Base-by-base conservation (phyloP, 2,113 vertebrate species). In the Ia io region DNA sequence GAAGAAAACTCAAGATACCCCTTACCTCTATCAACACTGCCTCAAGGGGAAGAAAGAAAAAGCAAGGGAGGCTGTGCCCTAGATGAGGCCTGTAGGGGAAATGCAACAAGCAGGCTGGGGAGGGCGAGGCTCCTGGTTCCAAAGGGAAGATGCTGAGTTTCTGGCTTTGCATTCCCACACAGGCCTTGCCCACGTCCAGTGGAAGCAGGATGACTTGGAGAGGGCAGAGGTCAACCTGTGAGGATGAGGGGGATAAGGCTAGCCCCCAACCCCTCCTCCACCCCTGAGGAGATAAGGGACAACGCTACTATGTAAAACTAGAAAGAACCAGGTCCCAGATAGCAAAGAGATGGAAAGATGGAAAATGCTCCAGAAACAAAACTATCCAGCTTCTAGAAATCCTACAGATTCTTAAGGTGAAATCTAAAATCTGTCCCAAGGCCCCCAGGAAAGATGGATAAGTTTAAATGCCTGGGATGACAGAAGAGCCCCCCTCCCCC, bases 301-400 rank as follows among this genome's bases (percentile, higher is more conserved):
- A 95, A 91, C 56, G 85, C 71, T 91, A 42, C 71, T 91, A 42
- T 84, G 93, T 12, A 40, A 96, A 95, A 70, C 87, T 89, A 91
- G 82, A 83, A 82, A 78, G 61, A 86, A 88, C 94, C 78, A 87
- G 91, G 78, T 94, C 96, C 83, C 51, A 84, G 97, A 96, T 63
- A 96, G 87, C 89, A 65, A 35, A 59, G 56, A 92, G 93, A 93
- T 96, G 77, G 82, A 82, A 84, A 97, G 96, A 95, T 95, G 94
- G 35, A 80, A 76, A 80, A 93, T 59, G 67, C 30, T 51, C 56
- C 63, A 88, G 63, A 90, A 93, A 87, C 35, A 49, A 95, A 85
- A 30, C 35, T 76, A 20, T 53, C 56, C 71, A 42, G 80, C 51
- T 90, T 69, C 83, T 71, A 25, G 74, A 78, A 61, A 84, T 67